Base-by-base conservation (phyloP, 2,888 invertebrate genomes). In the Andrena marginata region DNA sequence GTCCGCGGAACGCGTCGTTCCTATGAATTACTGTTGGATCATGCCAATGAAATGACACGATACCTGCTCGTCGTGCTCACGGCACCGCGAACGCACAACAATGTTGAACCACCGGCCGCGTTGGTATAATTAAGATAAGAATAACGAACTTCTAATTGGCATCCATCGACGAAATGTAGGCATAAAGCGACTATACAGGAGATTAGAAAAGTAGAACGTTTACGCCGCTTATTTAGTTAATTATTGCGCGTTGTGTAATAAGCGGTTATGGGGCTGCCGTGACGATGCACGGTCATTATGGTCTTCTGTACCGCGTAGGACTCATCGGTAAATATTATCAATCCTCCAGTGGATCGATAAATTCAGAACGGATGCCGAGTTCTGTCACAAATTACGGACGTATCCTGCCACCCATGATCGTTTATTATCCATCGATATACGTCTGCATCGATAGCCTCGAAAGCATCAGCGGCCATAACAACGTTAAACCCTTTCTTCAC, bases 141-240 rank as follows among this genome's bases (percentile, higher is more conserved):
- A 33, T 77, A 74, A 80, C 72, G 74, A 75, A 85, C 84, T 82
- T 62, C 76, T 80, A 89, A 88, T 85, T 82, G 73, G 69, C 64
- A 23, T 33, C 69, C 60, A 70, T 71, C 76, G 85, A 78, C 64
- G 29, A 85, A 72, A 81, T 71, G 64, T 64, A 51, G 26, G 59
- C 65, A 68, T 72, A 74, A 76, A 65, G 65, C 59, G 69, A 73
- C 69, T 72, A 59, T 35, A 67, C 20, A 64, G 72, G 59, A 87
- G 81, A 87, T 89, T 85, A 89, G 85, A 74, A 87, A 88, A 90
- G 81, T 88, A 71, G 86, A 84, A 78, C 85, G 68, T 80, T 89
- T 83, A 74, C 64, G 56, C 62, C 74, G 42, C 49, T 73, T 79
- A 84, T 87, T 88, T 79, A 63, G 77, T 65, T 85, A 87, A 89